Percentiles rank a stretch among this genome's conserved stretches.
phyloP scores from a whole-genome alignment of 2,888 invertebrate genomes.

The Lypha dubia region DNA sequence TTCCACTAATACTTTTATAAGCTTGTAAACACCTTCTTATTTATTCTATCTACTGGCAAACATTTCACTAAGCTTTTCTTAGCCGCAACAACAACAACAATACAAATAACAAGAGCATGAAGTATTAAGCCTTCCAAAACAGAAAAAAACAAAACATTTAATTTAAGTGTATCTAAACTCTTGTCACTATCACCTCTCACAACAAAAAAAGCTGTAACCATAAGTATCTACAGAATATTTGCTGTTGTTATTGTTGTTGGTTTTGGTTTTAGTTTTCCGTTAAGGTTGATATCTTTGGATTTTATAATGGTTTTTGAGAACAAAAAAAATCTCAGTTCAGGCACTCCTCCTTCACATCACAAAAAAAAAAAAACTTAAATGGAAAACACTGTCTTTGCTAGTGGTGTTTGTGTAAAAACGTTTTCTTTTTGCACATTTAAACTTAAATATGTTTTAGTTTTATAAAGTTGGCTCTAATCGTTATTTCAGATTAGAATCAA shows the following conservation, averaged over 20 bases:
- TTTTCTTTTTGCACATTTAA: constrained; percentile 54
- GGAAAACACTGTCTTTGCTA: not conserved
- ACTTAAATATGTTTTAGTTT: constrained; percentile 62
- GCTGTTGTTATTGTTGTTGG: constrained; percentile 27
- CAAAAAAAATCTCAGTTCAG: constrained; percentile 59
- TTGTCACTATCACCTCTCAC: constrained; percentile 64
- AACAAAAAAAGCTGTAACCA: constrained; percentile 1
- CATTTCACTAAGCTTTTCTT: constrained; percentile 42
- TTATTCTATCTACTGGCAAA: constrained; percentile 22
- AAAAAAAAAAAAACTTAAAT: constrained; percentile 26
- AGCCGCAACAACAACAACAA: constrained; percentile 32
- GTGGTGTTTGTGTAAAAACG: constrained; percentile 40
- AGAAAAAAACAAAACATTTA: constrained; percentile 57
- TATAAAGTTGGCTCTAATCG: constrained; percentile 66
- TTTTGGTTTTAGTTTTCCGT: constrained; percentile 16
- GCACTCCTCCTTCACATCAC: constrained; percentile 67
- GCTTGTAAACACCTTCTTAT: constrained; percentile 66
- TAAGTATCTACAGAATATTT: constrained; percentile 12
- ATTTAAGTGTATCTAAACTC: constrained; percentile 65
- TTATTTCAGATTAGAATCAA: constrained; percentile 70
- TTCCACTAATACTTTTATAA: constrained; percentile 28
- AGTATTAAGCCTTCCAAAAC: too few relatives aligned
- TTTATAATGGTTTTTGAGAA: not conserved
- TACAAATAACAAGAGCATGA: not conserved
- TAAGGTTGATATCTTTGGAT: constrained; percentile 35